Evolutionary conservation across 2,888 invertebrate species (phyloP).

Genomic region (Allacma fusca): DNA sequence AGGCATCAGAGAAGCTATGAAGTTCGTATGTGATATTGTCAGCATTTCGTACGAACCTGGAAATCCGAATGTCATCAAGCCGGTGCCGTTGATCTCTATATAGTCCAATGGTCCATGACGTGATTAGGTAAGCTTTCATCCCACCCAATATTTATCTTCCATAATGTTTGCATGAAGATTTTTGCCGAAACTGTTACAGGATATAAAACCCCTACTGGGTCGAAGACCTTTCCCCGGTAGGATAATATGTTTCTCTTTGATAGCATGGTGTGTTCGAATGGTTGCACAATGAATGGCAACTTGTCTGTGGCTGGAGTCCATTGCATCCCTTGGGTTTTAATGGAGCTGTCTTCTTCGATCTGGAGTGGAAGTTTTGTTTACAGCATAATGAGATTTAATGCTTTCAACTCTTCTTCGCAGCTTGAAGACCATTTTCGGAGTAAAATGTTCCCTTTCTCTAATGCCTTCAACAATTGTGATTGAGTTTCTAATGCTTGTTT

Average conservation of each 20-base stretch:
- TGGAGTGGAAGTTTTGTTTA: conserved; percentile 4
- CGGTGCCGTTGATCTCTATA: background rate
- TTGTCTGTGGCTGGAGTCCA: conserved; percentile 45
- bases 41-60: background rate
- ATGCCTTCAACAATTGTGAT: conserved; percentile 21
- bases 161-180: too few species aligned
- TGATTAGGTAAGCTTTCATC: background rate
- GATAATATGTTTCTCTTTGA: conserved; percentile 20
- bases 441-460: conserved; percentile 23
- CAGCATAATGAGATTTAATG: conserved; percentile 31
- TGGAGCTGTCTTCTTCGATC: conserved; percentile 30
- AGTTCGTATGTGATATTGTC: background rate
- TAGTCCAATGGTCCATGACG: conserved; percentile 1
- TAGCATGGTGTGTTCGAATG: background rate
- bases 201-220: background rate
- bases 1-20: conserved; percentile 37
- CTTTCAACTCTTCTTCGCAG: conserved; percentile 14
- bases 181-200: too few species aligned
- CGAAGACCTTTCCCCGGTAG: background rate
- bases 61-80: background rate
- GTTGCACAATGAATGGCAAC: conserved; percentile 27
- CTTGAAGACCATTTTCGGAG: conserved; percentile 48
- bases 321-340: conserved; percentile 45
- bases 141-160: background rate
- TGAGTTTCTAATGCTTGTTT: conserved; percentile 25